Percentiles rank a stretch among this genome's conserved stretches.
These are phyloP conservation scores for Archivesica marissinica DNA, from an alignment of 1,140 invertebrate species.

Conservation along the genomic window DNA sequence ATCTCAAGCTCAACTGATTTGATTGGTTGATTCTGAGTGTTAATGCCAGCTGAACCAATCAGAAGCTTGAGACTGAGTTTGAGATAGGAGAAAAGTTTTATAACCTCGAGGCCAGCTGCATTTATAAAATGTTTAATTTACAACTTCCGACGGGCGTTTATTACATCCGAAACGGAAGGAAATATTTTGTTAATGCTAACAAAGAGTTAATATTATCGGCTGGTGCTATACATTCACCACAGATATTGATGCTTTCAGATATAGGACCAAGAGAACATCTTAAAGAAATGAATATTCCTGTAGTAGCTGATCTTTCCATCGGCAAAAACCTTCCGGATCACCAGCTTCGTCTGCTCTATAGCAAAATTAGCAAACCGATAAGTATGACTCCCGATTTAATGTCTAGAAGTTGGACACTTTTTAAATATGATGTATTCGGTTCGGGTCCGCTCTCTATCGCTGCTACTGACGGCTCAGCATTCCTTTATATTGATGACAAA, in stretches of 20 bases:
- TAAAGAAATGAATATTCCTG: neutral
- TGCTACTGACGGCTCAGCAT: constrained; percentile 11
- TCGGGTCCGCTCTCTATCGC: neutral
- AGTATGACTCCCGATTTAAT: neutral
- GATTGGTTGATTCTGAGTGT: too few species aligned
- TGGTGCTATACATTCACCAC: constrained; percentile 93
- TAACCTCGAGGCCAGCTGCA: too few species aligned
- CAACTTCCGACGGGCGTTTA: constrained; percentile 2
- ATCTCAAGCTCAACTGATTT: too few species aligned
- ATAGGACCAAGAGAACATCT: constrained; percentile 87
- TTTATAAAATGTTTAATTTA: too few species aligned
- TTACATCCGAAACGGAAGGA: constrained; percentile 24
- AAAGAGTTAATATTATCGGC: constrained; percentile 84
- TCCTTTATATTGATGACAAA: constrained; percentile 16
- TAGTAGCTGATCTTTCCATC: constrained; percentile 7
- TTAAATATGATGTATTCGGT: constrained; percentile 20
- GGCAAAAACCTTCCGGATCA: constrained; percentile 11
- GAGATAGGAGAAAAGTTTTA: too few species aligned
- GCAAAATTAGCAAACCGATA: neutral
- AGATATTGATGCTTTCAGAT: constrained; percentile 94
- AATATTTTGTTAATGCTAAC: constrained; percentile 13
- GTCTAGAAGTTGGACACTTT: neutral
- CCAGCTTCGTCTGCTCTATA: neutral
- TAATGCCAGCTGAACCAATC: too few species aligned
- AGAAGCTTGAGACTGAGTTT: too few species aligned